Percentiles rank a stretch among this genome's conserved stretches.
These are phyloP conservation scores for Schizothorax lantsangensis DNA, from an alignment of 2,797 vertebrate genomes.

Conservation along the genomic window DNA sequence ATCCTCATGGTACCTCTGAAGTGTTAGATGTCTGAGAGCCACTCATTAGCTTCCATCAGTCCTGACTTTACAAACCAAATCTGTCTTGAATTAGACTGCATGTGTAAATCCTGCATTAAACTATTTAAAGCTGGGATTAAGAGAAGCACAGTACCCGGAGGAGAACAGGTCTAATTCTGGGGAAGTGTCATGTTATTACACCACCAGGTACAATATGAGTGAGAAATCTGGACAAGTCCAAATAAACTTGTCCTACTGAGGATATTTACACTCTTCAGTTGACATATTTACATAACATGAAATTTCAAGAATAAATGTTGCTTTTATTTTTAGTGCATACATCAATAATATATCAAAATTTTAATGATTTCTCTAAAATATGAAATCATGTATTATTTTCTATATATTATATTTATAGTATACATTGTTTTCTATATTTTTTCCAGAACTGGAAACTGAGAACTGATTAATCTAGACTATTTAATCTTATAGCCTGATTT, in stretches of 20 bases:
- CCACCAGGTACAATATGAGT: conserved; percentile 15
- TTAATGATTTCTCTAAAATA: too few species aligned
- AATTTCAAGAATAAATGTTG: too few species aligned
- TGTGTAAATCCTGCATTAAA: conserved; percentile 77
- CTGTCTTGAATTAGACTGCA: conserved; percentile 76
- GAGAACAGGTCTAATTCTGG: conserved; percentile 66
- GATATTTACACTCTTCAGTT: too few species aligned
- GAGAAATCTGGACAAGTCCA: background rate
- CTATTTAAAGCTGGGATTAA: conserved; percentile 79
- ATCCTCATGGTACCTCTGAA: background rate
- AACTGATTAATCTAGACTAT: too few species aligned
- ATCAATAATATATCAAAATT: too few species aligned
- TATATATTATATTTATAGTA: too few species aligned
- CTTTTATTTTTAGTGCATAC: too few species aligned
- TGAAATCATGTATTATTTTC: too few species aligned
- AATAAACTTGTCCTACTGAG: background rate
- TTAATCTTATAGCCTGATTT: too few species aligned
- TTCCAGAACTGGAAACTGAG: too few species aligned
- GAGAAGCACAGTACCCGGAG: conserved; percentile 58
- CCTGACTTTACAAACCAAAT: conserved; percentile 67
- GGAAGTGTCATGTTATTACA: conserved; percentile 64
- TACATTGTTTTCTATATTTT: too few species aligned
- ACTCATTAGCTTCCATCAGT: conserved; percentile 53
- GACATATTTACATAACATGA: too few species aligned
- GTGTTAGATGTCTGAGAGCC: conserved; percentile 1